Conservation (phyloP, 1,140 invertebrate species). For the Riptortus pedestris region DNA sequence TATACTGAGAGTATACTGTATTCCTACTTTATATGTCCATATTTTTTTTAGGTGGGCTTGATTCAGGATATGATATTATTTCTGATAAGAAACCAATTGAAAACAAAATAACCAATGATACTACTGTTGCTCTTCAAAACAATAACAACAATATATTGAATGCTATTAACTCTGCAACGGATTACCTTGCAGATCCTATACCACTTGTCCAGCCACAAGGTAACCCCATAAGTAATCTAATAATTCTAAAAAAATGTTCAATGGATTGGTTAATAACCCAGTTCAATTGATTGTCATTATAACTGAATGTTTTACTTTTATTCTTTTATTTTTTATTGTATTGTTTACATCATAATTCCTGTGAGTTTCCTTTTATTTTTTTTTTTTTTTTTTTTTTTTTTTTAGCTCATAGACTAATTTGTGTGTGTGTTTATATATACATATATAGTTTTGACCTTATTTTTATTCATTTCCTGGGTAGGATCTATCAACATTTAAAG, state of each 20-base stretch:
- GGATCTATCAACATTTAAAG: too few species aligned
- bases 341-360: too few species aligned
- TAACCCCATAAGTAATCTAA: not conserved
- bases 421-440: too few species aligned
- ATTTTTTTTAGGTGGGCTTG: constrained; percentile 27
- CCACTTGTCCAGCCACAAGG: constrained; percentile 12
- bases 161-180: constrained; percentile 24
- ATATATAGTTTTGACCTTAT: too few species aligned
- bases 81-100: constrained; percentile 10
- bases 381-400: too few species aligned
- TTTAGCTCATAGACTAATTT: too few species aligned
- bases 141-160: constrained; percentile 28
- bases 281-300: too few species aligned
- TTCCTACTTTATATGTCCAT: constrained; percentile 1
- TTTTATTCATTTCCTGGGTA: too few species aligned
- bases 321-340: too few species aligned
- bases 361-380: too few species aligned
- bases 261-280: too few species aligned
- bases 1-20: not conserved
- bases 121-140: constrained; percentile 21
- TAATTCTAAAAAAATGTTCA: not conserved
- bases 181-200: constrained; percentile 20
- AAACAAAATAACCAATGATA: constrained; percentile 11
- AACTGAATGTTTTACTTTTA: too few species aligned
- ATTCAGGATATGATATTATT: constrained; percentile 23